Conservation (phyloP, 2,888 invertebrate species). For the Chymomyza procnemis region DNA sequence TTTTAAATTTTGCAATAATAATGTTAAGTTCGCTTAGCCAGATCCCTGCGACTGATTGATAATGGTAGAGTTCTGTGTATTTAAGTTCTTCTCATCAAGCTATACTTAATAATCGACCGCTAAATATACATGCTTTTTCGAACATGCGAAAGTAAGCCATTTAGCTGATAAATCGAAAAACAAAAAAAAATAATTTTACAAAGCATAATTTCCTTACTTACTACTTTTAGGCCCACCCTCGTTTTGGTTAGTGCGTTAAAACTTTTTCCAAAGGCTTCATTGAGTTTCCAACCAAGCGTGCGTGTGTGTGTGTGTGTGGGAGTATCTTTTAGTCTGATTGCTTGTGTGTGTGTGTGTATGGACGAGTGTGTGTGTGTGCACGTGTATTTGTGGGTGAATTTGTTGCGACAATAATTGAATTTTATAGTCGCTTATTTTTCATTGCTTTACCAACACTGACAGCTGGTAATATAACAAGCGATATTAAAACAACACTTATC, state of each 20-base stretch:
- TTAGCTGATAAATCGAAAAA: too few relatives aligned
- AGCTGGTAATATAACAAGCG: slow-evolving; percentile 62
- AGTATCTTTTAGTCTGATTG: slow-evolving; percentile 16
- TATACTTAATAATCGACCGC: too few relatives aligned
- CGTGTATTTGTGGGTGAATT: slow-evolving; percentile 50
- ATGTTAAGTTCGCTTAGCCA: too few relatives aligned
- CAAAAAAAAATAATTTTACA: too few relatives aligned
- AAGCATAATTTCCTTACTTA: too few relatives aligned
- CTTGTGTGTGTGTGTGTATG: not conserved
- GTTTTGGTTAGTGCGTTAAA: not conserved
- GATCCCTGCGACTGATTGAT: too few relatives aligned
- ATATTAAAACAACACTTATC: slow-evolving; percentile 25
- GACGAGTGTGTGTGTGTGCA: slow-evolving; percentile 42
- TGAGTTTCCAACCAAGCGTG: not conserved
- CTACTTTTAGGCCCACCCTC: too few relatives aligned
- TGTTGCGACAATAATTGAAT: slow-evolving; percentile 69
- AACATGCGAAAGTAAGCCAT: too few relatives aligned
- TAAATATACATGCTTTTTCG: too few relatives aligned
- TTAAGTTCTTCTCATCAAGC: too few relatives aligned
- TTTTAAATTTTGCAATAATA: too few relatives aligned
- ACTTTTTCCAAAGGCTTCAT: not conserved
- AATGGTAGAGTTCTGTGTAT: too few relatives aligned
- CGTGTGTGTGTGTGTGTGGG: not conserved
- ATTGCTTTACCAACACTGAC: slow-evolving; percentile 47
- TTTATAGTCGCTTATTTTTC: slow-evolving; percentile 70